Conservation (phyloP, 2,113 vertebrate genomes). For the Tyrannus savana region DNA sequence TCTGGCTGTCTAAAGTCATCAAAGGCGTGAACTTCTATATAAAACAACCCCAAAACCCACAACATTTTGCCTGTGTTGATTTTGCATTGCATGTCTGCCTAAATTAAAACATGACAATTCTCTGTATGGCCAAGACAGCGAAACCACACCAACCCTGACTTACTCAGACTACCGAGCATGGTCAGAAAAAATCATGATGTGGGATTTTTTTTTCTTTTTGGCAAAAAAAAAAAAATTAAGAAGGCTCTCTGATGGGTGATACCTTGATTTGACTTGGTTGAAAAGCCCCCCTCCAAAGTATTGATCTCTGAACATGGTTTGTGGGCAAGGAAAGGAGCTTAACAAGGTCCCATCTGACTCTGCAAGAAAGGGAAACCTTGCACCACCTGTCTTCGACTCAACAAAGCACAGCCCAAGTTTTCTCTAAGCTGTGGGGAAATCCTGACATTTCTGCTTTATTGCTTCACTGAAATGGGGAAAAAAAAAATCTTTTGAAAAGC, state of each 20-base stretch:
- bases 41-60: neutral
- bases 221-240: neutral
- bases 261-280: neutral
- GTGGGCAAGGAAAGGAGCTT: neutral
- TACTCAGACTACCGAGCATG: neutral
- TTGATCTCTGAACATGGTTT: neutral
- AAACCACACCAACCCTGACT: neutral
- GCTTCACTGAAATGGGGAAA: neutral
- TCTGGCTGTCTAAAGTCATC: slow-evolving; percentile 1
- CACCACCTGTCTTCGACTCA: neutral
- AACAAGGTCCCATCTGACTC: neutral
- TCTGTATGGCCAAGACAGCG: neutral
- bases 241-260: neutral
- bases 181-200: neutral
- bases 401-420: neutral
- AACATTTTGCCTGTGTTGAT: neutral
- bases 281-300: neutral
- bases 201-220: neutral
- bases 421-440: neutral
- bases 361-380: neutral
- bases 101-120: neutral
- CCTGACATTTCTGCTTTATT: neutral
- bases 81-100: neutral
- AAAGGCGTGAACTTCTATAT: neutral
- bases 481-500: neutral